These are phyloP conservation scores for Eupleurogrammus muticus DNA, from an alignment of 2,797 vertebrate species.

Conservation along the genomic window DNA sequence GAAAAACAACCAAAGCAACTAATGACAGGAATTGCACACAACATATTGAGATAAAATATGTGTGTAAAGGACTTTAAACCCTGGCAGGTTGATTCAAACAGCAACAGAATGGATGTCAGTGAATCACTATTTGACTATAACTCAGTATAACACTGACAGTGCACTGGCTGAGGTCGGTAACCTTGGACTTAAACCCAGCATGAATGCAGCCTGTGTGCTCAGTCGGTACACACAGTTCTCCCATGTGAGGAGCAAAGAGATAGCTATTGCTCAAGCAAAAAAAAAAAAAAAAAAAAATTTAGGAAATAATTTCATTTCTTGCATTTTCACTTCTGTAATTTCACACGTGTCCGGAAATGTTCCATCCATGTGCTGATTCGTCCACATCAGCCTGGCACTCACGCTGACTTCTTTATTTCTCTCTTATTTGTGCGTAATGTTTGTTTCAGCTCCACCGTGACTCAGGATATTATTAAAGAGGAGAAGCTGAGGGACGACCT, in stretches of 20 bases:
- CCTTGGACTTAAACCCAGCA: conserved; percentile 76
- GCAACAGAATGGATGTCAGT: conserved; percentile 1
- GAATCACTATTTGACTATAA: conserved; percentile 27
- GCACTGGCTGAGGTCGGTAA: conserved; percentile 40
- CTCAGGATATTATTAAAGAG: conserved; percentile 78
- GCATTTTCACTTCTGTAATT: conserved; percentile 60
- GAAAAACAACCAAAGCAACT: neutral
- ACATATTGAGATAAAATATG: neutral
- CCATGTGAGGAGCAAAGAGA: conserved; percentile 27
- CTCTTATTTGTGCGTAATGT: neutral
- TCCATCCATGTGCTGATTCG: too few species aligned
- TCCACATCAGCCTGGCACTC: too few species aligned
- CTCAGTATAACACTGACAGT: conserved; percentile 56
- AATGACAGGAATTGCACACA: neutral
- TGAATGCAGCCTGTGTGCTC: conserved; percentile 66
- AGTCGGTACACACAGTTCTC: conserved; percentile 38
- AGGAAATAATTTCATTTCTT: conserved; percentile 21
- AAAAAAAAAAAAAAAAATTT: neutral
- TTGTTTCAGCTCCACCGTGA: conserved; percentile 68
- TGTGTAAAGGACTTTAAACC: neutral
- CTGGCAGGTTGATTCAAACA: neutral
- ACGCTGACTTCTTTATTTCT: neutral
- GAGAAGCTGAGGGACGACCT: conserved; percentile 90
- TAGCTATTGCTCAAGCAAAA: conserved; percentile 3
- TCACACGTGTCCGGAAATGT: too few species aligned